Evolutionary conservation across 2,888 invertebrate genomes (phyloP).

Genomic region (Tupiocoris notatus): DNA sequence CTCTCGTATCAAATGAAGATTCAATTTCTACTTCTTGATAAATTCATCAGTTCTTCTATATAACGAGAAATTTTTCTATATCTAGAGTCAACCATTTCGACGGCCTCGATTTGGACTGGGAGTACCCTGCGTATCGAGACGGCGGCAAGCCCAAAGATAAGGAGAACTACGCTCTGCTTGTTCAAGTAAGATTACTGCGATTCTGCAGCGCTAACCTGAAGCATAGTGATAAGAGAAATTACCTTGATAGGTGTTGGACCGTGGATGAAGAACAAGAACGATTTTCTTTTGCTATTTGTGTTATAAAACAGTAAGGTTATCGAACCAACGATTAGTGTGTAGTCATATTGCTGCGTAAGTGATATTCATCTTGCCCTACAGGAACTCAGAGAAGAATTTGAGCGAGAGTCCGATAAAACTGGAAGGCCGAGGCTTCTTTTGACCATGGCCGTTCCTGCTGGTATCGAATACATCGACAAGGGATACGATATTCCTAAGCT

Average conservation of each 20-base stretch:
- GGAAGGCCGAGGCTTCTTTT: constrained; percentile 75
- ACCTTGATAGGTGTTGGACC: no score
- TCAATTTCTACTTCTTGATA: no score
- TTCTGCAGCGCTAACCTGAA: no score
- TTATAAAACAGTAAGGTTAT: no score
- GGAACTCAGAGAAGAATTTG: constrained; percentile 86
- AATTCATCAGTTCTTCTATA: no score
- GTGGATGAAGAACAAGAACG: no score
- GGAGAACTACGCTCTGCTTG: constrained; percentile 83
- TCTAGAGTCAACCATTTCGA: constrained; percentile 74
- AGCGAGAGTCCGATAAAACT: constrained; percentile 79
- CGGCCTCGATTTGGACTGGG: constrained; percentile 91
- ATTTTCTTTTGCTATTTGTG: no score
- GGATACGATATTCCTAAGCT: constrained; percentile 87
- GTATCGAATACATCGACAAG: constrained; percentile 87
- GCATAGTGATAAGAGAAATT: no score
- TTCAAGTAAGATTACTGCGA: constrained; percentile 63
- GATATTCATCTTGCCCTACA: no score
- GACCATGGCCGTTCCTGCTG: constrained; percentile 93
- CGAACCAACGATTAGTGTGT: no score
- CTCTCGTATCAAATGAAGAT: no score
- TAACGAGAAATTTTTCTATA: not conserved
- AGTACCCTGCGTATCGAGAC: constrained; percentile 78
- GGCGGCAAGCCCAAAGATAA: constrained; percentile 69
- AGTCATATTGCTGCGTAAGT: no score